Base-by-base conservation (phyloP, 2,888 invertebrate genomes). In the Antheraea assamensis region DNA sequence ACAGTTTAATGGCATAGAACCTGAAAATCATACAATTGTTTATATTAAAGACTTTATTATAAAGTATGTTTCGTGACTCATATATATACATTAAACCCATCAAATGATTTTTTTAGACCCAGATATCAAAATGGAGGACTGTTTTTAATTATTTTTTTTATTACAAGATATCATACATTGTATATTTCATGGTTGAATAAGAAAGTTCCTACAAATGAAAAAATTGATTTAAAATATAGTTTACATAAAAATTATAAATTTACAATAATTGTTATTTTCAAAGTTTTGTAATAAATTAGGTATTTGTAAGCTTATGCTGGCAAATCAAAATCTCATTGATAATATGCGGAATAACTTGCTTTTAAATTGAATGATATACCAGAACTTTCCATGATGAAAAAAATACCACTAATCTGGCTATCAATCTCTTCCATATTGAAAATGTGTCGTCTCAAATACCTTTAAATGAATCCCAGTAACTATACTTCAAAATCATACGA, bases 1-100 rank as follows among this genome's bases (percentile, higher is more conserved):
- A 85, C 98, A 98, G 73, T 95, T 95, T 42, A 96, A 94, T 66
- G 96, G 95, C 70, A 88, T 82, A 61, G 95, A 92, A 81, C 96
- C 95, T 95, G 64, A 58, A 85, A 81, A 42, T 49, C 19, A 31
- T 70, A 8, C n/a, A 47, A 24, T 47, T 13, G 1, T 7, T 27
- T 61, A 61, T 17, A 61, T 3, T 17, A 30, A 8, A 30, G 30
- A 17, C 27, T 17, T 64, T 64, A 24, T 15, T 13, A 58, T 13
- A 58, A 58, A 24, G 58, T 58, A n/a, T 24, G n/a, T 58, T 58
- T 58, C 21, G 24, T 7, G n/a, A 58, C 1, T n/a, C 24, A 21
- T 24, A 3, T 8, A 7, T 58, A 58, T 42, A 42, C 13, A 42
- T 13, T n/a, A n/a, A n/a, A n/a, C n/a, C n/a, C n/a, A n/a, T n/a